Percentiles rank a stretch among this genome's conserved stretches.
These are phyloP conservation scores for Oxyscelio sp. DNA, from an alignment of 2,888 invertebrate species.

Conservation along the genomic window DNA sequence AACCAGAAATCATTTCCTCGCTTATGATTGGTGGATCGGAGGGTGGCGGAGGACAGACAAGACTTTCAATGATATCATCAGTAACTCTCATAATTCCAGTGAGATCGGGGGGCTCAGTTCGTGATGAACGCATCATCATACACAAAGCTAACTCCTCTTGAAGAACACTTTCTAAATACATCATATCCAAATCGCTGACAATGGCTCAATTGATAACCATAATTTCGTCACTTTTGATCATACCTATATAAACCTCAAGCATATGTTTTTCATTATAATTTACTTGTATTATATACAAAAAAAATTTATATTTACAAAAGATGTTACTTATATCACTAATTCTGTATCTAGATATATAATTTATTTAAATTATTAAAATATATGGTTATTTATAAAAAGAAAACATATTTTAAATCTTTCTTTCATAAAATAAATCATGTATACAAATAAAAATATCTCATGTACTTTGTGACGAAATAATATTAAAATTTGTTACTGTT, in stretches of 20 bases:
- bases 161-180: conserved; percentile 98
- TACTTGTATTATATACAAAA: too few species aligned
- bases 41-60: conserved; percentile 98
- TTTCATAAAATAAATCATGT: too few species aligned
- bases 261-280: too few species aligned
- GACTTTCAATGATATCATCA: conserved; percentile 98
- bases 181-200: conserved; percentile 99
- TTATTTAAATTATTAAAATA: too few species aligned
- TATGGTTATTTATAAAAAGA: too few species aligned
- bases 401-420: too few species aligned
- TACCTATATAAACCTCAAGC: too few species aligned
- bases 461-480: too few species aligned
- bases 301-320: too few species aligned
- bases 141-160: conserved; percentile 98
- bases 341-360: too few species aligned
- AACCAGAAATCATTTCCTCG: conserved; percentile 98
- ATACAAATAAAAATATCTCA: too few species aligned
- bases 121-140: conserved; percentile 97
- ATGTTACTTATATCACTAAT: too few species aligned
- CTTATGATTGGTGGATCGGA: conserved; percentile 97
- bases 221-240: conserved; percentile 99
- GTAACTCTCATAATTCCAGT: conserved; percentile 94
- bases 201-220: conserved; percentile 99
- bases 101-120: conserved; percentile 90
- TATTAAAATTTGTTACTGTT: neutral